Evolutionary conservation across 2,797 vertebrate genomes (phyloP), one percentile per base, ranked within the genome.

Genomic region (Chromis chromis): DNA sequence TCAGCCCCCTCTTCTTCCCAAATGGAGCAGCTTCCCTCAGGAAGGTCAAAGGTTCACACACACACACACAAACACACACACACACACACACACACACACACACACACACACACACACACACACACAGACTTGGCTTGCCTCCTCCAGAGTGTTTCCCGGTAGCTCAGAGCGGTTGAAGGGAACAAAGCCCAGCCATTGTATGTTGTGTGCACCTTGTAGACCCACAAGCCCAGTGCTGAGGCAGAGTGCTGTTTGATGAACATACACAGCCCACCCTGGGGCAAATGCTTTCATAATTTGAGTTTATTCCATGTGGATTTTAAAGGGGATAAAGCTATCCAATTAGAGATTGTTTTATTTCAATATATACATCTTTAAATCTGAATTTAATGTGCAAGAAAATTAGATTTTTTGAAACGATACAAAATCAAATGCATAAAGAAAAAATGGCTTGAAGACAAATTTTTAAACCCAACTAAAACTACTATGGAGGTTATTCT

Each of bases 41-140:
- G 87, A 92, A 93, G 92, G 91, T 93, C 91, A 94, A 75, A 83
- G 91, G 92, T 93, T 89, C 86, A 90, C 76, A 49, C 74, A 78
- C 82, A 65, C 50, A 24, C 50, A 27, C 50, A 53, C 50, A 53
- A 12, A 70, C 52, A 63, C 49, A 73, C 50, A 14, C 50, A 53
- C 50, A 53, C 50, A 53, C 22, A 72, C 52, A 90, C 77, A 55
- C 74, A 78, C 82, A 65, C 86, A 90, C 77, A 55, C 74, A 78
- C 82, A 65, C 86, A 90, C 78, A 55, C 74, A 78, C 82, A 65
- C 49, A 22, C 49, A 52, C 49, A 52, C 49, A 52, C 11, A 71
- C 50, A 63, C 44, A 70, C 53, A 71, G 77, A 40, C 77, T 86
- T 85, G 76, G 80, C 82, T 46, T 11, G 60, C 65, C 59, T 78